Conservation (phyloP, 1,140 invertebrate genomes). For the Diuraphis noxia region DNA sequence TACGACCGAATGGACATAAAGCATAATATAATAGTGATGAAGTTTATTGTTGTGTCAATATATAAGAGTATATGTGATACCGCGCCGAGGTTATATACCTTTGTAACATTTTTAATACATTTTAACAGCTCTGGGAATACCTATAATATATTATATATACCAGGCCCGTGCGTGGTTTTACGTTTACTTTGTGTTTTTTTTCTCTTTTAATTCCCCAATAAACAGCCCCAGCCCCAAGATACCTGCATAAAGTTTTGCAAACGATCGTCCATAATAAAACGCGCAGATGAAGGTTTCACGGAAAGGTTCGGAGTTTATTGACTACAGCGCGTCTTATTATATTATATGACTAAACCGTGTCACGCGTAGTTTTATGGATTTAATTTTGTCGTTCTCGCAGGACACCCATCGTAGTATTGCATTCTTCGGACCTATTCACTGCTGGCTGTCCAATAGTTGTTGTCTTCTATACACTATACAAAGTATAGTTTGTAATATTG, state of each 20-base stretch:
- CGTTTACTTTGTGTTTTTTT: background rate
- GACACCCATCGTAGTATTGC: background rate
- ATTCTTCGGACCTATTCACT: background rate
- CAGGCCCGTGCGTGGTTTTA: background rate
- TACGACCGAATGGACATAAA: background rate
- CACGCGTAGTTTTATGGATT: background rate
- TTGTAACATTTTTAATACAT: conserved; percentile 10
- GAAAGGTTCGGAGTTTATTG: background rate
- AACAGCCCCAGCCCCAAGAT: background rate
- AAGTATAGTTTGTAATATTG: too few species aligned
- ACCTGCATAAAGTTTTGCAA: conserved; percentile 2
- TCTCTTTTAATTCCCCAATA: background rate
- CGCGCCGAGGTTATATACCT: background rate
- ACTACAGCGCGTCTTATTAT: background rate
- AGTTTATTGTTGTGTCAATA: background rate
- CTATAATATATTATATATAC: too few species aligned
- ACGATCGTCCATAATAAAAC: conserved; percentile 15
- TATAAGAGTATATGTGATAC: background rate
- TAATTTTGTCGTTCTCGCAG: background rate
- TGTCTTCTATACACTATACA: background rate
- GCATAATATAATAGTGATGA: conserved; percentile 2
- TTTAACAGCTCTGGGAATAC: background rate
- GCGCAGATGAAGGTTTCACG: background rate
- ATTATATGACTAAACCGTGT: background rate
- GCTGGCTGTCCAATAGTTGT: background rate